Percentiles rank a stretch among this genome's conserved stretches.
These are phyloP conservation scores for Corapipo altera DNA, from an alignment of 2,113 vertebrate genomes.

Conservation along the genomic window DNA sequence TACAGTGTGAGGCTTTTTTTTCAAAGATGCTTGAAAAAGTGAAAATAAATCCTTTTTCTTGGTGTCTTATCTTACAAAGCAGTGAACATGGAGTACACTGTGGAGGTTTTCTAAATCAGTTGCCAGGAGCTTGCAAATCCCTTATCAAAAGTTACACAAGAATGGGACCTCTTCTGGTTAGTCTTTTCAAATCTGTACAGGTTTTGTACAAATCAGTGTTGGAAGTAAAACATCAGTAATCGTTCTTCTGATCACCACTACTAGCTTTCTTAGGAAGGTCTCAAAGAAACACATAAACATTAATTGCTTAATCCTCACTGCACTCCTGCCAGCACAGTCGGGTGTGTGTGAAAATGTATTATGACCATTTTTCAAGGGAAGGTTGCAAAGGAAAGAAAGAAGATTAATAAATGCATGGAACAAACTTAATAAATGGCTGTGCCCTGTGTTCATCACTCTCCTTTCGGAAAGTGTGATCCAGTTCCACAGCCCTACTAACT, in stretches of 20 bases:
- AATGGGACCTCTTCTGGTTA: background rate
- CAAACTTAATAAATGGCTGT: background rate
- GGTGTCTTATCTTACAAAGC: constrained; percentile 4
- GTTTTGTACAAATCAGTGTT: background rate
- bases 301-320: background rate
- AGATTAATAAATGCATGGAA: background rate
- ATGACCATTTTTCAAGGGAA: background rate
- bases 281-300: background rate
- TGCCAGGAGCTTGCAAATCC: background rate
- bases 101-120: background rate
- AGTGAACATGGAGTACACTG: background rate
- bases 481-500: background rate
- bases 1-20: background rate
- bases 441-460: background rate
- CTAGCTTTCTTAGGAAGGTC: background rate
- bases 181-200: background rate
- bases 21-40: background rate
- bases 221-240: background rate
- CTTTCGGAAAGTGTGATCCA: accelerated
- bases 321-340: background rate
- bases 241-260: background rate
- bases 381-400: background rate
- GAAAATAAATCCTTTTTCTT: background rate
- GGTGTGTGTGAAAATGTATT: background rate
- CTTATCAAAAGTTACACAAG: background rate